These are phyloP conservation scores for Macrochelys suwanniensis DNA, from an alignment of 2,797 vertebrate species.

Conservation along the genomic window DNA sequence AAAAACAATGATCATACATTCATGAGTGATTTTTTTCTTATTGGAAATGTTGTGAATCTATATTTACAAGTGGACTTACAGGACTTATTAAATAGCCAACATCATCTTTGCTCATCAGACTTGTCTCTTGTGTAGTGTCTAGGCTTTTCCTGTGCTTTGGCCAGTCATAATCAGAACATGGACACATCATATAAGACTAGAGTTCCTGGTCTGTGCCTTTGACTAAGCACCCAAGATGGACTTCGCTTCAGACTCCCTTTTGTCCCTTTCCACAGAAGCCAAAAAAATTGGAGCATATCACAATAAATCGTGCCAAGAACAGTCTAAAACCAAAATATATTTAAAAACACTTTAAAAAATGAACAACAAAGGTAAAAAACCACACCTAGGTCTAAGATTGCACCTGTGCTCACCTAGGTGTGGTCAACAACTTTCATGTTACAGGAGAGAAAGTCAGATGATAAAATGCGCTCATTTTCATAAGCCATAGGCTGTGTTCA, in stretches of 20 bases:
- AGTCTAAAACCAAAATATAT: neutral
- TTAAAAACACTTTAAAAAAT: neutral
- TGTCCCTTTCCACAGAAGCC: neutral
- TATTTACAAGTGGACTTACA: constrained; percentile 10
- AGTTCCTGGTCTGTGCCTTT: neutral
- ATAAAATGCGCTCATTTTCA: neutral
- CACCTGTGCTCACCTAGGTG: neutral
- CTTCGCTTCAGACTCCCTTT: neutral
- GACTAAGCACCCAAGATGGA: neutral
- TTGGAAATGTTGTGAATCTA: neutral
- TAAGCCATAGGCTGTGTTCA: constrained; percentile 5
- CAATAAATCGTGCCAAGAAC: neutral
- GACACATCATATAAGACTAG: neutral
- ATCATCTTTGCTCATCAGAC: neutral
- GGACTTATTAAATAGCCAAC: neutral
- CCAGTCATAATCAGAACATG: neutral
- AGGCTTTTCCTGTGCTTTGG: constrained; percentile 3
- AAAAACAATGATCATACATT: neutral
- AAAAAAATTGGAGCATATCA: neutral
- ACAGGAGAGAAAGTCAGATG: neutral
- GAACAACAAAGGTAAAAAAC: constrained; percentile 15
- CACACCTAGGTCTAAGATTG: neutral
- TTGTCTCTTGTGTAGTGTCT: neutral
- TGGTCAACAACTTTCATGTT: neutral
- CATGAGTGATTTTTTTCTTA: neutral